Percentiles rank a stretch among this genome's conserved stretches.
These are phyloP conservation scores for Pteropus rufus DNA, from an alignment of 2,797 vertebrate genomes.

Conservation along the genomic window DNA sequence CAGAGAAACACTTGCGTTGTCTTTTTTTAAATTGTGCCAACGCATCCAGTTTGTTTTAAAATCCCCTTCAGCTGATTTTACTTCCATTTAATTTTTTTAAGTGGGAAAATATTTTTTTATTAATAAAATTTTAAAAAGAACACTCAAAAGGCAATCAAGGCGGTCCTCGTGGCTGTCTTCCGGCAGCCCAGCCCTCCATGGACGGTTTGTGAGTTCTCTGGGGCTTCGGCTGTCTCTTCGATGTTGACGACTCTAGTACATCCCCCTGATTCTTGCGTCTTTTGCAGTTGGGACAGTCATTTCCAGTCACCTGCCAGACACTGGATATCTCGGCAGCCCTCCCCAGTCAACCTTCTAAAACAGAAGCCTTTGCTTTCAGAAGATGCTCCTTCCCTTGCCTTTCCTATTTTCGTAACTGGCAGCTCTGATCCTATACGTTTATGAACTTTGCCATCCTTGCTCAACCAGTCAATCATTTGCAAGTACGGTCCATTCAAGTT, in stretches of 20 bases:
- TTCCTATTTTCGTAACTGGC: not conserved
- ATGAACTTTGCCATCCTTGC: not conserved
- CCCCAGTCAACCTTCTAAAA: not conserved
- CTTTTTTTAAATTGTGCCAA: not conserved
- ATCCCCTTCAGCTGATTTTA: not conserved
- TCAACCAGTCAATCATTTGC: not conserved
- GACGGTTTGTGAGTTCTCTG: not conserved
- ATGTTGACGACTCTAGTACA: not conserved
- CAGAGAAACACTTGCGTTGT: not conserved
- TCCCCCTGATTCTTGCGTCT: not conserved
- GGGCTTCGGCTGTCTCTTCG: not conserved
- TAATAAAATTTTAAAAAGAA: not conserved
- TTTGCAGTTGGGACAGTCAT: not conserved
- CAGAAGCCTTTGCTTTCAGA: not conserved
- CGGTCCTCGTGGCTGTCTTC: not conserved
- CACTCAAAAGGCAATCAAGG: not conserved
- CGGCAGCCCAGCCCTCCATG: not conserved
- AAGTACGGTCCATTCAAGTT: not conserved
- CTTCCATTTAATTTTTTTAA: constrained; percentile 33
- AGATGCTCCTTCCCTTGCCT: not conserved
- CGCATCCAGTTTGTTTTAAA: not conserved
- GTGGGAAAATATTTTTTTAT: not conserved
- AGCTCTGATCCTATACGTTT: not conserved
- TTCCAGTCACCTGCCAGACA: not conserved
- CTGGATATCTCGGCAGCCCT: not conserved